Conservation (phyloP, 2,113 vertebrate genomes). For the Eurystomus gularis region DNA sequence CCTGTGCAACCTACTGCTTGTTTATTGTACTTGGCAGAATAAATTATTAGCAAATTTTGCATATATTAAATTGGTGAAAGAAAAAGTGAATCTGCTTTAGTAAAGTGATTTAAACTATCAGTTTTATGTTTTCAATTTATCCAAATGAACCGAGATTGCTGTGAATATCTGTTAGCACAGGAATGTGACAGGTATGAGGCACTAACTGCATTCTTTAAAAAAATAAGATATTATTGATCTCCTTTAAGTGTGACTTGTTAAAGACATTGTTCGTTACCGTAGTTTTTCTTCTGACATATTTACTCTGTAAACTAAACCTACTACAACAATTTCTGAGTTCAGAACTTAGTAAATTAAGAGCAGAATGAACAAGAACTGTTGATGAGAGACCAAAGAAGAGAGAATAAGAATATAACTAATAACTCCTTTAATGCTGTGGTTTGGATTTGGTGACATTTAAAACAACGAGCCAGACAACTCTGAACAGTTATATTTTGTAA, state of each 20-base stretch:
- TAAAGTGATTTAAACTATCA: background rate
- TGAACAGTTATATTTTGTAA: constrained; percentile 26
- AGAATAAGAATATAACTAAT: constrained; percentile 46
- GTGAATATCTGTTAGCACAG: background rate
- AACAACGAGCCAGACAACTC: constrained; percentile 32
- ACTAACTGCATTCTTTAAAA: background rate
- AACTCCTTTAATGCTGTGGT: constrained; percentile 34
- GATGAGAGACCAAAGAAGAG: too few species aligned
- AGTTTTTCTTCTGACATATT: background rate
- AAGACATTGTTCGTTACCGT: background rate
- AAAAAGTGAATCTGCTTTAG: background rate
- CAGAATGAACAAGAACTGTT: background rate
- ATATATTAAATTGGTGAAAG: background rate
- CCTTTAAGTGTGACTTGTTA: background rate
- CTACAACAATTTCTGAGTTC: background rate
- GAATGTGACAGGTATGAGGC: background rate
- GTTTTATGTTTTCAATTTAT: background rate
- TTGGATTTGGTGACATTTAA: constrained; percentile 66
- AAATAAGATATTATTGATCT: background rate
- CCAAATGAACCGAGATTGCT: constrained; percentile 14
- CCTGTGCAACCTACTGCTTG: background rate
- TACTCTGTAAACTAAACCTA: background rate
- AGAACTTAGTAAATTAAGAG: background rate
- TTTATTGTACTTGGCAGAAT: background rate
- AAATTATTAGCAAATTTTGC: background rate